Conservation (phyloP, 2,888 invertebrate genomes). For the Sclerodermus sp. region DNA sequence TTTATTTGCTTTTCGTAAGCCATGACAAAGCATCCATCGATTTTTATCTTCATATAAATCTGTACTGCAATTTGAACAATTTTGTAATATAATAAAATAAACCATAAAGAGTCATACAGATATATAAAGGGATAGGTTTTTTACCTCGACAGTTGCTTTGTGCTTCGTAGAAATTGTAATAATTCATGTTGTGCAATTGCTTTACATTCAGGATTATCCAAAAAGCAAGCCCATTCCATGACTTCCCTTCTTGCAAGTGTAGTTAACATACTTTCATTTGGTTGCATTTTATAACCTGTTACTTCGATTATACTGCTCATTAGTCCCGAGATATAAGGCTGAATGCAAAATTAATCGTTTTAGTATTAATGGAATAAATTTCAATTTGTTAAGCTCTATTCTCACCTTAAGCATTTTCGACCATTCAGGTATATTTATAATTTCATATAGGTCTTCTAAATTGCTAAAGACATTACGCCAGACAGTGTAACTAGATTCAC, state of each 20-base stretch:
- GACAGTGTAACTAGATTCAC: conserved; percentile 68
- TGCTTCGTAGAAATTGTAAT: too few relatives aligned
- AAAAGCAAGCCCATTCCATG: conserved; percentile 21
- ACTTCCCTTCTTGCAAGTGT: conserved; percentile 12
- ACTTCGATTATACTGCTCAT: conserved; percentile 15
- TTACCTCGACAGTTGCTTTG: too few relatives aligned
- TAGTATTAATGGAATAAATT: too few relatives aligned
- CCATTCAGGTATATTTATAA: conserved; percentile 59
- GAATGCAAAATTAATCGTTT: background rate
- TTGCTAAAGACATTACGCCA: conserved; percentile 67
- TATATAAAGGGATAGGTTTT: too few relatives aligned
- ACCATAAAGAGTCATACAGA: too few relatives aligned
- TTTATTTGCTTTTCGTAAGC: conserved; percentile 38
- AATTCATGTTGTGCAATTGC: conserved; percentile 9
- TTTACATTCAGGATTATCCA: conserved; percentile 21
- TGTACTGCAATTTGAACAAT: too few relatives aligned
- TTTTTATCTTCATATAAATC: conserved; percentile 33
- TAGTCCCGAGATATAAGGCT: conserved; percentile 8
- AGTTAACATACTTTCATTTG: conserved; percentile 13
- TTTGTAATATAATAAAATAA: too few relatives aligned
- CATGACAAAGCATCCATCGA: conserved; percentile 57
- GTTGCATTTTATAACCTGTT: conserved; percentile 21
- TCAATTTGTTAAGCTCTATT: too few relatives aligned
- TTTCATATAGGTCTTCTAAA: conserved; percentile 52
- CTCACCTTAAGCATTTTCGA: conserved; percentile 59